These are phyloP conservation scores for Euura lappo DNA, from an alignment of 1,140 invertebrate species.

Conservation along the genomic window DNA sequence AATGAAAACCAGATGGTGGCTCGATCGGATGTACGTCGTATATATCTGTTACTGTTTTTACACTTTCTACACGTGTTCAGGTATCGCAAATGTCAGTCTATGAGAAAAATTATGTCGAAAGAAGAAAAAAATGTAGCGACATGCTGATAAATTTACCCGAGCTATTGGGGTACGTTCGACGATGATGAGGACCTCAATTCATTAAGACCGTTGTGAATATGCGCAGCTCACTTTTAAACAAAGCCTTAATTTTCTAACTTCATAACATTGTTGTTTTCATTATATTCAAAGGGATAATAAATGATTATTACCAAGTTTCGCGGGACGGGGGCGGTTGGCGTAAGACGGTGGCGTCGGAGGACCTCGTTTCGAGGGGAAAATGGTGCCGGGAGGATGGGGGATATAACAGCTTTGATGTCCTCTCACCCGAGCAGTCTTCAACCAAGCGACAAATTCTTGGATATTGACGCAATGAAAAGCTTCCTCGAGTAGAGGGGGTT, in stretches of 20 bases:
- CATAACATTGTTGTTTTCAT: conserved; percentile 49
- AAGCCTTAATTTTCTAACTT: conserved; percentile 53
- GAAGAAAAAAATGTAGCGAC: no score
- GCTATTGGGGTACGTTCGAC: no score
- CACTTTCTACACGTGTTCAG: no score
- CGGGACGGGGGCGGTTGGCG: not conserved
- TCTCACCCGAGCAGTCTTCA: conserved; percentile 47
- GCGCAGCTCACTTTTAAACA: conserved; percentile 59
- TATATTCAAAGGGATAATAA: conserved; percentile 55
- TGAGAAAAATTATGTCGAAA: no score
- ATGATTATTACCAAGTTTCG: conserved; percentile 53
- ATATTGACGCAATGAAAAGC: conserved; percentile 61
- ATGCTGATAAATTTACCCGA: no score
- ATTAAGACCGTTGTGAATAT: no score
- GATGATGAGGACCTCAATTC: no score
- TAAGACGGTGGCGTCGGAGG: conserved; percentile 10
- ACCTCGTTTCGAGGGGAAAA: conserved; percentile 18
- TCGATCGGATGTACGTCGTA: no score
- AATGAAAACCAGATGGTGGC: conserved; percentile 2
- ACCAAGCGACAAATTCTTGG: conserved; percentile 60
- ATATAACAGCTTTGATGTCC: conserved; percentile 51
- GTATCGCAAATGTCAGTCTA: no score
- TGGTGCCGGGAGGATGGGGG: conserved; percentile 24
- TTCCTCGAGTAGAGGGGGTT: conserved; percentile 18
- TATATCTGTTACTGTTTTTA: no score